Percentiles rank a stretch among this genome's conserved stretches.
phyloP scores from a whole-genome alignment of 2,113 vertebrate genomes.

The Picathartes gymnocephalus region DNA sequence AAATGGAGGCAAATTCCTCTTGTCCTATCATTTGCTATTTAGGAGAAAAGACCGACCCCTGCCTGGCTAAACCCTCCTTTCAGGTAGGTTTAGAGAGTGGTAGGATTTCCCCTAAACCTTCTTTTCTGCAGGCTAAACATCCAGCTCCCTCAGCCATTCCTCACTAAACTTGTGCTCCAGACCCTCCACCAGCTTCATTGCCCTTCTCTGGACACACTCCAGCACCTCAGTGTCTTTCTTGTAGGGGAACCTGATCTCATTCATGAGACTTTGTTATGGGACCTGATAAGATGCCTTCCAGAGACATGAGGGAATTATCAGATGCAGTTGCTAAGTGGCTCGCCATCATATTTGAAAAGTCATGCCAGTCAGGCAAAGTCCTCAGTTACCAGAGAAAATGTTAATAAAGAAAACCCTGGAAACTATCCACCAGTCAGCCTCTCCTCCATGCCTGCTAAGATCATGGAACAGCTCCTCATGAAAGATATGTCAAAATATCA shows the following conservation, averaged over 20 bases:
- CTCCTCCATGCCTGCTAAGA: background rate
- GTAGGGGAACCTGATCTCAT: background rate
- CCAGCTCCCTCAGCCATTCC: background rate
- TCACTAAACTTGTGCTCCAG: background rate
- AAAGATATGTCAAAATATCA: background rate
- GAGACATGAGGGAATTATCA: background rate
- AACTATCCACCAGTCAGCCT: background rate
- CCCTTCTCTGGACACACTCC: background rate
- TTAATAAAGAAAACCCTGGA: background rate
- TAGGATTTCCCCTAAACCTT: background rate
- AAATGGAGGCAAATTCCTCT: background rate
- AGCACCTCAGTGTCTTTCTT: background rate
- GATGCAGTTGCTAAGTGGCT: background rate
- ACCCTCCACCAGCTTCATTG: background rate
- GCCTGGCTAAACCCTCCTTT: background rate
- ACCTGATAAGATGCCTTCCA: background rate
- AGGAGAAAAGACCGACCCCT: accelerated
- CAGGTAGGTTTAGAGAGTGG: background rate
- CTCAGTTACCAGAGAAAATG: background rate
- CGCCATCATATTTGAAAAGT: background rate
- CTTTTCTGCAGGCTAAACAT: background rate
- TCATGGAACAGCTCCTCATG: background rate
- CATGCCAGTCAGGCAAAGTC: background rate
- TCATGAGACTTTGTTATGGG: background rate
- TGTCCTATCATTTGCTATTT: background rate